Evolutionary conservation across 2,797 vertebrate genomes (phyloP), one percentile per base, ranked within the genome.

Genomic region (Diplodus puntazzo): DNA sequence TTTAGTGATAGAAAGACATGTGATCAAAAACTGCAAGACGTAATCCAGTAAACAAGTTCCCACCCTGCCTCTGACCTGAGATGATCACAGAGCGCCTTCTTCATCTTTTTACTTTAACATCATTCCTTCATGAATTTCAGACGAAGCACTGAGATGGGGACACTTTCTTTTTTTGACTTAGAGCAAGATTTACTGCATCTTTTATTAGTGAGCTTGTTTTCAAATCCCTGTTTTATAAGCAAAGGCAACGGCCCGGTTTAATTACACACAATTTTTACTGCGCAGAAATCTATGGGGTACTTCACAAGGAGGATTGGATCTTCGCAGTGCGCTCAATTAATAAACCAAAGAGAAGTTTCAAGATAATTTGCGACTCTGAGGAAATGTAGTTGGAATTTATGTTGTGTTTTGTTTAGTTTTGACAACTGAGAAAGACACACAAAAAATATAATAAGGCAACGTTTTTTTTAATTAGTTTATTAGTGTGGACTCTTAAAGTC

Each of bases 331-430:
- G 1, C 49, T 70, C 45, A 23, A 42, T 81, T 80, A 80, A 84
- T 74, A 80, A 78, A 72, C 43, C 30, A 67, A 81, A 81, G 48
- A 66, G 34, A 70, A 61, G 46, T 73, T 77, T 88, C 46, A 69
- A 75, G 63, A 63, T 34, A 72, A 39, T 73, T 75, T 61, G 42
- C 57, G 52, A 23, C 69, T 66, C 25, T 9, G 17, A 49, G 59
- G 53, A 70, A 72, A 67, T 77, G 45, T 27, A n/a, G 49, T 68
- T 74, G 1, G 50, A 59, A 80, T 77, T 42, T 68, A 73, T 81
- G 27, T 77, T 69, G 63, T 67, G 42, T 76, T 86, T 78, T 27
- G 23, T 81, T 86, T 46, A 59, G 42, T 65, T 49, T 57, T 79
- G 69, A 83, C 34, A 74, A 49, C 43, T 34, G 25, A 49, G n/a